phyloP scores from a whole-genome alignment of 2,797 vertebrate genomes.

The Orestias chungarensis region DNA sequence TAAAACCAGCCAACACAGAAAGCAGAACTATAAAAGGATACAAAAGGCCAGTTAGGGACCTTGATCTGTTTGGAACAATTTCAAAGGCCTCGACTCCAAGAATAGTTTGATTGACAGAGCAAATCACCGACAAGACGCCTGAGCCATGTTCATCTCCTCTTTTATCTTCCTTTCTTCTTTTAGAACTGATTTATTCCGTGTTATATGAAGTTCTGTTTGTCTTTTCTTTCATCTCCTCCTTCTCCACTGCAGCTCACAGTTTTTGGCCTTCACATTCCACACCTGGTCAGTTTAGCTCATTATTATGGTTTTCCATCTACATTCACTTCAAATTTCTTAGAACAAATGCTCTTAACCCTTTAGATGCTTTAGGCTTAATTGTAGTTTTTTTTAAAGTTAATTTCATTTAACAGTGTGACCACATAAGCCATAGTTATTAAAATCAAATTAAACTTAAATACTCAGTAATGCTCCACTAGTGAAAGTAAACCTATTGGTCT shows the following conservation, averaged over 20 bases:
- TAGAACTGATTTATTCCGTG: slow-evolving; percentile 31
- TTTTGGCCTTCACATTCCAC: slow-evolving; percentile 1
- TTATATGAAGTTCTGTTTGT: slow-evolving; percentile 16
- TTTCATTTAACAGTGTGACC: too few species aligned
- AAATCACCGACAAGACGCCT: slow-evolving; percentile 33
- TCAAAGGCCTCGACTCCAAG: slow-evolving; percentile 42
- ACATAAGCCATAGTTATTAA: too few species aligned
- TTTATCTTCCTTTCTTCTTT: slow-evolving; percentile 38
- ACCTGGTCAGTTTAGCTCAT: background rate
- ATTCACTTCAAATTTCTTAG: background rate
- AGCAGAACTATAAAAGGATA: background rate
- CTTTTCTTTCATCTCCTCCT: slow-evolving; percentile 28
- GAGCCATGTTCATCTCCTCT: slow-evolving; percentile 33
- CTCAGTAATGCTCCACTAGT: too few species aligned
- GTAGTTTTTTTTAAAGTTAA: too few species aligned
- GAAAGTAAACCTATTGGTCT: too few species aligned
- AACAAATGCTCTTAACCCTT: background rate
- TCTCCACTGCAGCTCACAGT: background rate
- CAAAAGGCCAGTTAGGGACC: slow-evolving; percentile 6
- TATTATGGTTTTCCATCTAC: background rate
- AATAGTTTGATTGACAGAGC: slow-evolving; percentile 45
- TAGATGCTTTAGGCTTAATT: too few species aligned
- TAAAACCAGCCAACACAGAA: background rate
- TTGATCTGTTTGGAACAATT: slow-evolving; percentile 38
- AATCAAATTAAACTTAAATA: background rate